Evolutionary conservation across 2,888 invertebrate genomes (phyloP), one percentile per base, ranked within the genome.

Genomic region (Drosophila subquinaria): DNA sequence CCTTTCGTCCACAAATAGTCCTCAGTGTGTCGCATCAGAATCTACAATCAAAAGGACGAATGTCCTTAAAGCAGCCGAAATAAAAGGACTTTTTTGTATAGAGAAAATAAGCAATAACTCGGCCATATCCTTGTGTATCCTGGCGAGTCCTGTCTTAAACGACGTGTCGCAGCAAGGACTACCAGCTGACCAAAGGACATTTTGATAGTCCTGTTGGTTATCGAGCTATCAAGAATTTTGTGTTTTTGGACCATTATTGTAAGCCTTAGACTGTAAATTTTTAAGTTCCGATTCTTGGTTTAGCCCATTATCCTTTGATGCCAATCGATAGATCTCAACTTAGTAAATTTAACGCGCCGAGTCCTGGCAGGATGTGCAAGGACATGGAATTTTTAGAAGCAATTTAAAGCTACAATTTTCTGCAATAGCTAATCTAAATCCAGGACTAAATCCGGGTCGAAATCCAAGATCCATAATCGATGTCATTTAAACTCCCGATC

Each of bases 201-300:
- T 13, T 11, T 11, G 35, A 52, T 36, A 8, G 52, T 38, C 38
- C 52, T 38, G 6, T 8, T 20, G 1, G 20, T 51, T 51, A 2
- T 36, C 20, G 36, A 36, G 52, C n/a, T 52, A 52, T 38, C 38
- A 15, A 17, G 17, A 35, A 35, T 20, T 50, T 50, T 35, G 20
- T 50, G 33, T 3, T 50, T 50, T 50, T 17, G 6, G 11, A 11
- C 35, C 11, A 8, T 13, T 35, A 3, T 30, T 27, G 5, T 4
- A 27, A 5, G 5, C 30, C 1, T 15, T 1, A 3, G 3, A 9
- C 17, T 6, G 17, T 17, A 17, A 20, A 50, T 33, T 20, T 20
- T 17, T 17, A 47, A 47, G 45, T 43, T 20, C 1, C 20, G 30
- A 30, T 17, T 10, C 15, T 27, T 23, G 4, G 13, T 27, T 27